Conservation (phyloP, 2,797 vertebrate genomes). For the Pantherophis vulpinus region DNA sequence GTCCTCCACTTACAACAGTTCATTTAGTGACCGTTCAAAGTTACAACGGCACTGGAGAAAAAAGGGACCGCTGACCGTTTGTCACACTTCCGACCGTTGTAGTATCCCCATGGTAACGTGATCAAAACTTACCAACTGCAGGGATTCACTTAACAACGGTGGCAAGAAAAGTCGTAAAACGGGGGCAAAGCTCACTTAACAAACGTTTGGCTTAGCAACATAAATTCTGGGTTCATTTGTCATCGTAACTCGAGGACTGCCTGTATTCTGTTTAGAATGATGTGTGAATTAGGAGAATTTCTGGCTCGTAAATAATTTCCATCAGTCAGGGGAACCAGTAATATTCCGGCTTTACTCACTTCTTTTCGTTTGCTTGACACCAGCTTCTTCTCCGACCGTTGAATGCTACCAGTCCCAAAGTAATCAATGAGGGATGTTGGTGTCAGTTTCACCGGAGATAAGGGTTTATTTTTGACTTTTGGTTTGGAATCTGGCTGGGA, state of each 20-base stretch:
- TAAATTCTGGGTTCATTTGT: background rate
- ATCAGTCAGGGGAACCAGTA: too few relatives aligned
- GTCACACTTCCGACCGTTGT: background rate
- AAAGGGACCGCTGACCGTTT: background rate
- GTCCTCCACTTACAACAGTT: background rate
- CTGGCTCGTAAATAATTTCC: background rate
- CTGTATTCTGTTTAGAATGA: background rate
- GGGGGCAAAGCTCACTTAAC: background rate
- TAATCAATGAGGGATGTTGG: constrained; percentile 86
- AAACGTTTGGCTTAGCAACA: background rate
- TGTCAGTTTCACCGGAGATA: constrained; percentile 77
- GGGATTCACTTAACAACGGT: background rate
- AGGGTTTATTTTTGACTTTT: constrained; percentile 67
- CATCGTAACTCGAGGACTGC: too few relatives aligned
- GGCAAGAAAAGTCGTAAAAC: background rate
- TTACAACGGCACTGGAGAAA: background rate
- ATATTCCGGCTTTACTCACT: constrained; percentile 72
- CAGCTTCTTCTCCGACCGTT: constrained; percentile 90
- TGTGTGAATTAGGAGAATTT: background rate
- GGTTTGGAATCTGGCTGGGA: constrained; percentile 68
- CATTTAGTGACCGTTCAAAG: background rate
- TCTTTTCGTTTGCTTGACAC: constrained; percentile 90
- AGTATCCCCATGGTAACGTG: fast-evolving
- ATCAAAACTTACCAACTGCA: background rate
- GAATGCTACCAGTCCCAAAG: constrained; percentile 82